These are phyloP conservation scores for Empis stercorea DNA, from an alignment of 2,888 invertebrate species.

Conservation along the genomic window DNA sequence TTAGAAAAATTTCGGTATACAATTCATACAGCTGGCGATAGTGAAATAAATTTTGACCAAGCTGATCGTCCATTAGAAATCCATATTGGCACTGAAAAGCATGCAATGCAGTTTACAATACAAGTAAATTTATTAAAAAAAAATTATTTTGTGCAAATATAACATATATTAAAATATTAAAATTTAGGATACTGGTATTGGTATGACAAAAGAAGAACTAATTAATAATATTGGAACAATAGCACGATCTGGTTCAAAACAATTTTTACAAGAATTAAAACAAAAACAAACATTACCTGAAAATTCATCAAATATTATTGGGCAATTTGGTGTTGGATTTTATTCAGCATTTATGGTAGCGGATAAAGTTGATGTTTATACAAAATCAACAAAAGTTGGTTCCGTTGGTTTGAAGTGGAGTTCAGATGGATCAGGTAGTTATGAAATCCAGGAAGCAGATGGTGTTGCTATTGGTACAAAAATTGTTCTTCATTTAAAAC, in stretches of 20 bases:
- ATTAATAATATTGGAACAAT: constrained; percentile 88
- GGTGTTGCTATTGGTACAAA: constrained; percentile 82
- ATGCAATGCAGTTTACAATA: constrained; percentile 67
- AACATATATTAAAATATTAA: no score
- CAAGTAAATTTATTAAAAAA: constrained; percentile 52
- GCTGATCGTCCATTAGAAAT: constrained; percentile 68
- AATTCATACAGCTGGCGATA: constrained; percentile 40
- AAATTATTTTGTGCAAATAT: no score
- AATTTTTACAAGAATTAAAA: constrained; percentile 75
- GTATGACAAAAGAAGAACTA: constrained; percentile 89
- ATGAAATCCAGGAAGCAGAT: constrained; percentile 77
- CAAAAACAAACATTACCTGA: constrained; percentile 47
- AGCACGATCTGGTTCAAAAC: constrained; percentile 90
- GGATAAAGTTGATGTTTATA: constrained; percentile 84
- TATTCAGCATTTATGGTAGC: constrained; percentile 98
- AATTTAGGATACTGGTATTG: constrained; percentile 88
- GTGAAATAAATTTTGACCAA: constrained; percentile 40
- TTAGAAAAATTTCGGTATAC: constrained; percentile 85
- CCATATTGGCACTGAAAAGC: constrained; percentile 77
- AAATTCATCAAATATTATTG: constrained; percentile 68
- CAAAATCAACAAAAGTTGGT: constrained; percentile 52
- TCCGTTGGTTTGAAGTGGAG: constrained; percentile 73
- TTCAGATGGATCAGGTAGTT: constrained; percentile 82
- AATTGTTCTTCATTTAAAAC: constrained; percentile 79
- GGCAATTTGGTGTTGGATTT: constrained; percentile 97